Conservation (phyloP, 2,797 vertebrate genomes). For the Rhinophrynus dorsalis region DNA sequence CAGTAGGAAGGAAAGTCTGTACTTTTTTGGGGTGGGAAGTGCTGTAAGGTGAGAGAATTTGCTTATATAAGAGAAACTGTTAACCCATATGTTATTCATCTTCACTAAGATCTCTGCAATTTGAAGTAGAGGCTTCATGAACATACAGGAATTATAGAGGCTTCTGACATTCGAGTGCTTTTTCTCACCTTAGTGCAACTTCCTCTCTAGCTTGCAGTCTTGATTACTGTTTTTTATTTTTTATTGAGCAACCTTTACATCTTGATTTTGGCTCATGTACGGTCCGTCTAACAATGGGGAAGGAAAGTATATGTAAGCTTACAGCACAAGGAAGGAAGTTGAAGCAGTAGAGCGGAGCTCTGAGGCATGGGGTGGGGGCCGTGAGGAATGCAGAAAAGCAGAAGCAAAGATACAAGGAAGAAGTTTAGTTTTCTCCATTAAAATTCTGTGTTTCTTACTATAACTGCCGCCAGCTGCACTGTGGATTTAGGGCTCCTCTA, state of each 20-base stretch:
- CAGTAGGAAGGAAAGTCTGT: too few relatives aligned
- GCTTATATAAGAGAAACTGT: too few relatives aligned
- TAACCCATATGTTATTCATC: too few relatives aligned
- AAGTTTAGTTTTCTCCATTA: constrained; percentile 12
- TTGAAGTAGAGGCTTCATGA: too few relatives aligned
- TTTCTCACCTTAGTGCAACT: too few relatives aligned
- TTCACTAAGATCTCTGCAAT: too few relatives aligned
- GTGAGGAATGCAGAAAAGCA: constrained; percentile 32
- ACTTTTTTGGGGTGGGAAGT: too few relatives aligned
- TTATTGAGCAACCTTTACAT: not conserved
- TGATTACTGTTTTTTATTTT: not conserved
- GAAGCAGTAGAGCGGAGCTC: constrained; percentile 34
- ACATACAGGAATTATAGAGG: too few relatives aligned
- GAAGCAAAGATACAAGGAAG: constrained; percentile 40
- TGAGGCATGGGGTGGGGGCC: constrained; percentile 13
- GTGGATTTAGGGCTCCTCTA: too few relatives aligned
- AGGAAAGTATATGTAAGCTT: constrained; percentile 8
- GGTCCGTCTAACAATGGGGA: constrained; percentile 21
- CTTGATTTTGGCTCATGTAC: not conserved
- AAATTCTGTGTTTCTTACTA: not conserved
- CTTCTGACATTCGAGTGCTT: too few relatives aligned
- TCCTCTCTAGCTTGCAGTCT: constrained; percentile 8
- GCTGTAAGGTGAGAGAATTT: too few relatives aligned
- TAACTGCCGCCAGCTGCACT: not conserved
- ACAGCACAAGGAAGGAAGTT: constrained; percentile 39